Evolutionary conservation across 1,140 invertebrate species (phyloP), one percentile per base, ranked within the genome.

Genomic region (Zaprionus davidi): DNA sequence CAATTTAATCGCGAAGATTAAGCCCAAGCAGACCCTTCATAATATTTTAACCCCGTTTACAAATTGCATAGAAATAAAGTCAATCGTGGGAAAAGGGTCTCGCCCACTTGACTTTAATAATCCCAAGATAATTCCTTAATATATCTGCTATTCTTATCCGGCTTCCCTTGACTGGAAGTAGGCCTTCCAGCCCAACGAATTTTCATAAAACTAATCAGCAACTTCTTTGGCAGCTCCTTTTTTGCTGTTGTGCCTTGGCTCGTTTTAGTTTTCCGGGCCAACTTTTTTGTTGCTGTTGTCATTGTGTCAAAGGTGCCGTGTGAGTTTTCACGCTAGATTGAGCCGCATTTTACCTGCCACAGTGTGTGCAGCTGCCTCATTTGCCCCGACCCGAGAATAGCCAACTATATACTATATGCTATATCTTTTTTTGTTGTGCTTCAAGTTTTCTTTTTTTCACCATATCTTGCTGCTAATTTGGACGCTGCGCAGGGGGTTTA

Each of bases 261-360:
- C 38, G 12, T 36, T 71, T 64, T 46, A 51, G 46, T 46, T 41
- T 72, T 41, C 26, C 60, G 55, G 71, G 58, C 26, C 72, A 75
- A 58, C 28, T 28, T 78, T 69, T 75, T 41, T 58, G 2, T 20
- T 69, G 24, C 22, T 51, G 51, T 28, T 34, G 51, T 13, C 44
- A 9, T 46, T 58, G 26, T 62, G 55, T 22, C 44, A 46, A 60
- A 55, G 60, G 26, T 46, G 77, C 64, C 65, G 71, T 80, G 78
- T 87, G 80, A 60, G 75, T 83, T 88, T 76, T 88, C 70, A 81
- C 83, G 69, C 59, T 88, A 81, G 77, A 87, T 88, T 87, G 72
- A 88, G 65, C 84, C 77, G 51, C 77, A 70, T 83, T 87, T 81
- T 63, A 63, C 74, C 73, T 74, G 69, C 44, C 44, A 71, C 69